These are phyloP conservation scores for Crepidodera aurea DNA, from an alignment of 2,888 invertebrate species.

Conservation along the genomic window DNA sequence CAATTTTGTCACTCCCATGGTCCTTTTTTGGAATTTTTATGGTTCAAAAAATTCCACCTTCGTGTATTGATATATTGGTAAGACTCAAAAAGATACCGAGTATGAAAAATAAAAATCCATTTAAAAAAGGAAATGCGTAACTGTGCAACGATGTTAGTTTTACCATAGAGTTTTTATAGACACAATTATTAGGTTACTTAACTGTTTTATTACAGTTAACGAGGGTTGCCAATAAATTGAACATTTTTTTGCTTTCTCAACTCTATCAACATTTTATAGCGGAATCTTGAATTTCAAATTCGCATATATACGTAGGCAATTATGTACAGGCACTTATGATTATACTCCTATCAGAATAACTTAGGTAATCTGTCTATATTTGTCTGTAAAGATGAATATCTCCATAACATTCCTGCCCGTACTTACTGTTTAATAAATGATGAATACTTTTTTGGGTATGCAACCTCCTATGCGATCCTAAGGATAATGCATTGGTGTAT, in stretches of 20 bases:
- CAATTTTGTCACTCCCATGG: too few species aligned
- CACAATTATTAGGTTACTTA: too few species aligned
- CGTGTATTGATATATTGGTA: too few species aligned
- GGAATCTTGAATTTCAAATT: conserved; percentile 21
- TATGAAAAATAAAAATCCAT: too few species aligned
- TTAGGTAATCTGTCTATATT: conserved; percentile 38
- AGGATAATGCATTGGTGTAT: conserved; percentile 13
- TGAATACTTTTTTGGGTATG: conserved; percentile 21
- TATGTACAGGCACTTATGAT: conserved; percentile 29
- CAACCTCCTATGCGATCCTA: conserved; percentile 2
- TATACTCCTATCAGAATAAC: conserved; percentile 31
- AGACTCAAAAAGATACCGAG: too few species aligned
- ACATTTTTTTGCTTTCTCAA: not conserved
- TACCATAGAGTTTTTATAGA: too few species aligned
- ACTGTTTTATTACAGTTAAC: not conserved
- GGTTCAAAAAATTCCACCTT: too few species aligned
- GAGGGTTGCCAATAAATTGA: not conserved
- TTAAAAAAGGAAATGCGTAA: too few species aligned
- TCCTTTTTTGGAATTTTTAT: too few species aligned
- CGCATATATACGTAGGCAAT: conserved; percentile 19
- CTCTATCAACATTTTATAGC: conserved; percentile 15
- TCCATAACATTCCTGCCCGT: conserved; percentile 30
- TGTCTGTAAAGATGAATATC: conserved; percentile 32
- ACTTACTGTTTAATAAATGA: conserved; percentile 27
- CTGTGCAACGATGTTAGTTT: too few species aligned